phyloP scores from a whole-genome alignment of 2,888 invertebrate genomes.

The Asteroscopus sphinx region DNA sequence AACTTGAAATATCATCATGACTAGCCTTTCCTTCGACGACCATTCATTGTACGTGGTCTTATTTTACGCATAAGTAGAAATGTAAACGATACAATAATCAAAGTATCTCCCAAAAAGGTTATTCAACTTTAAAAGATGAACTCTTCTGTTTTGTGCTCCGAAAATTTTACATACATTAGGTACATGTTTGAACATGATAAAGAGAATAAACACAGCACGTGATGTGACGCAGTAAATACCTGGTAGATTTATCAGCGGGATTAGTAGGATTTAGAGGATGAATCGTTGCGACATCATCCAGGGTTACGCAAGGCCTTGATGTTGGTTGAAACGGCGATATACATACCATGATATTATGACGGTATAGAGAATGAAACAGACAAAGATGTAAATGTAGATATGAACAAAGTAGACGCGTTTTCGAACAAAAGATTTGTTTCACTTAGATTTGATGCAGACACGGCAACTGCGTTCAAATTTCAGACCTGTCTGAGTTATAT shows the following conservation, averaged over 20 bases:
- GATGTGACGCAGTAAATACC: slow-evolving; percentile 49
- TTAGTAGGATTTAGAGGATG: slow-evolving; percentile 53
- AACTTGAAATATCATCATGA: background rate
- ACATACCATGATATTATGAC: background rate
- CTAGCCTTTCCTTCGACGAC: slow-evolving; percentile 1
- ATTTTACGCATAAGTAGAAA: background rate
- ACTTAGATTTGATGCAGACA: no score
- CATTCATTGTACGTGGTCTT: background rate
- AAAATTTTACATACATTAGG: slow-evolving; percentile 32
- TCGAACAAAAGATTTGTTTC: no score
- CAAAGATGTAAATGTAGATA: slow-evolving; percentile 9
- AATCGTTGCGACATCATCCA: slow-evolving; percentile 40
- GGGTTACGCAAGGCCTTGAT: slow-evolving; percentile 25
- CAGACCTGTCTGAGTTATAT: no score
- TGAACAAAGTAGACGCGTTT: background rate
- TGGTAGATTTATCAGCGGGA: slow-evolving; percentile 54
- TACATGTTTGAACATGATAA: slow-evolving; percentile 53
- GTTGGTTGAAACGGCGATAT: slow-evolving; percentile 5
- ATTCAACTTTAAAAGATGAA: slow-evolving; percentile 34
- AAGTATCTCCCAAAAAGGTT: slow-evolving; percentile 17
- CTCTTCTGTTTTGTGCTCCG: slow-evolving; percentile 17
- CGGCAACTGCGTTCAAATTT: no score
- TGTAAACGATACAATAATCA: slow-evolving; percentile 16
- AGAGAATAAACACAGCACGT: slow-evolving; percentile 28
- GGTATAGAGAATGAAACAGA: slow-evolving; percentile 12